Base-by-base conservation (phyloP, 2,113 vertebrate genomes). In the Hyperoodon ampullatus region DNA sequence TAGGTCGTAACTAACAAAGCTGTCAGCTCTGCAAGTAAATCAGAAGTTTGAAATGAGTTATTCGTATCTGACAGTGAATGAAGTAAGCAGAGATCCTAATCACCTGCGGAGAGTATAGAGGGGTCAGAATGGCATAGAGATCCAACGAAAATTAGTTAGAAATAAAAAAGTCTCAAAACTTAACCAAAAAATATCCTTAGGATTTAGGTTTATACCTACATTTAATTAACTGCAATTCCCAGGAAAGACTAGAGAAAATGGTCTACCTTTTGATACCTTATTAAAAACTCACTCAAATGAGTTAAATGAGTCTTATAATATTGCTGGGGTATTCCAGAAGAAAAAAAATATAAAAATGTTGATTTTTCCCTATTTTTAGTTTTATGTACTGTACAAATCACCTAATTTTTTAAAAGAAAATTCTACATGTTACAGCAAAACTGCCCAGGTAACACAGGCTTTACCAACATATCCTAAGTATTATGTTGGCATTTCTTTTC, bases 141-240 rank as follows among this genome's bases (percentile, higher is more conserved):
- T 35, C 28, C 19, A 81, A 60, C 35, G 18, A 92, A 96, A 93
- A 95, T 75, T 86, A 80, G 47, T 78, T 66, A 65, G 53, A 96
- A 93, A 74, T 68, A 24, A 77, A 70, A 77, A 90, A 92, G 33
- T 71, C 61, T 96, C 65, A 42, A 66, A 91, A 71, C 50, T 63
- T 75, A 95, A 47, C 63, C 24, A 84, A 16, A 93, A 42, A 58
- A 24, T 81, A 77, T 61, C n/a, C 74, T 70, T 50, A 93, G 44
- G 16, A 60, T 15, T 84, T 30, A 58, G n/a, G 1, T 42, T 60
- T 89, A 1, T 63, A 70, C 21, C 16, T 58, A 86, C 68, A 74
- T 60, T 93, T 89, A 93, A 93, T 97, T 90, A 63, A 74, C 72
- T 96, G 35, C 12, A 60, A 15, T 90, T 97, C 70, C 60, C 68